Evolutionary conservation across 1,140 invertebrate genomes (phyloP), one percentile per base, ranked within the genome.

Genomic region (Drosophila pallidifrons): DNA sequence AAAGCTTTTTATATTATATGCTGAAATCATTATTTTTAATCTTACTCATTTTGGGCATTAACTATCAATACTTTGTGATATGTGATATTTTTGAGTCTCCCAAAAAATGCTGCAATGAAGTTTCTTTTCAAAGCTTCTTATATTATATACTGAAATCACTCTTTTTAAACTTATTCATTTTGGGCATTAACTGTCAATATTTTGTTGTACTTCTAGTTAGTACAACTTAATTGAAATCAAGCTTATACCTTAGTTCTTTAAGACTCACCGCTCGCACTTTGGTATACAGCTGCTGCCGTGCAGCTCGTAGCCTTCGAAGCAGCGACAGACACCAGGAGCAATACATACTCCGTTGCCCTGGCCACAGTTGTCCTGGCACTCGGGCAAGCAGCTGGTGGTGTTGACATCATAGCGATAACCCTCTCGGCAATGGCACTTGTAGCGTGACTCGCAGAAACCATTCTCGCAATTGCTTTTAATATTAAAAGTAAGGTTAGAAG

Each of bases 341-440:
- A 94, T 87, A 64, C 94, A 94, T 0, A 93, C 91, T 0, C 94
- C 94, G 30, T 88, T 88, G 8, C 83, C 85, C 38, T 93, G 92
- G 1, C 75, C 79, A 52, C 92, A 92, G 0, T 94, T 64, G n/a
- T 89, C 81, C 13, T 10, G 38, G 66, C 92, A 92, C 28, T 77
- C 51, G 0, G 91, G 91, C 35, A 92, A 46, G 20, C 92, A 92
- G n/a, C 83, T 92, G 60, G 80, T 82, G 1, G 80, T 91, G n/a
- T 86, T 80, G 1, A 43, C 8, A 49, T 92, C 88, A n/a, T 93
- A 94, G 8, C 94, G 93, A 74, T 94, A 94, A 38, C 94, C 94
- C 41, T 93, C 93, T 66, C 93, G 94, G 67, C 95, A 95, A 5
- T 93, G 92, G 79, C 95, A 96, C 6, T 88, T 93, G 20, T 95